A percentile compares a stretch with the other conserved stretches of the same genome.
These are phyloP conservation scores for Ochropacha duplaris DNA, from an alignment of 2,888 invertebrate species.

Conservation along the genomic window DNA sequence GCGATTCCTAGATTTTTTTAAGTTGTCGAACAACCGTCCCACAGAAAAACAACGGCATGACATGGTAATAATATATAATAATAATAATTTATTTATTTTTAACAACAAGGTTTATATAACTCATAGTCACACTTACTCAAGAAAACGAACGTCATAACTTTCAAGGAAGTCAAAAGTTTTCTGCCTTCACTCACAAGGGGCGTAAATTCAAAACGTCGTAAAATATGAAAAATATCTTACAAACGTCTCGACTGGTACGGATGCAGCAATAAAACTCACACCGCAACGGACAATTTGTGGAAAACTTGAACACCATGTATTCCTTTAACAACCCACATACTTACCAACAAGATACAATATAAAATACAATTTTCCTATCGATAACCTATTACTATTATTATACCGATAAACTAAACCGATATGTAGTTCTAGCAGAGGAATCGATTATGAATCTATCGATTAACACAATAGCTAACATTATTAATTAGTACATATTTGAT, in stretches of 20 bases:
- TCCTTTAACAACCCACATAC: constrained; percentile 11
- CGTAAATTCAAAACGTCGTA: constrained; percentile 76
- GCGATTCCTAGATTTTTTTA: too few relatives aligned
- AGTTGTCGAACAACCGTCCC: too few relatives aligned
- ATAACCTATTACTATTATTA: neutral
- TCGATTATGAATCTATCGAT: neutral
- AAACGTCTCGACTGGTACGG: constrained; percentile 38
- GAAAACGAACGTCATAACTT: constrained; percentile 22
- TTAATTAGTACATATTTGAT: neutral
- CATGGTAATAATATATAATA: too few relatives aligned
- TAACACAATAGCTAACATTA: neutral
- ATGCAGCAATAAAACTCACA: constrained; percentile 58
- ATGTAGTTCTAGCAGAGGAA: too few relatives aligned
- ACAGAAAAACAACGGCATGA: too few relatives aligned
- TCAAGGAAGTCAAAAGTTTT: constrained; percentile 40
- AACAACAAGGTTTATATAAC: too few relatives aligned
- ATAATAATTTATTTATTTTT: too few relatives aligned
- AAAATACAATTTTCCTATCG: neutral
- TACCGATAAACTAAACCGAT: neutral
- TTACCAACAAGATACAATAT: neutral
- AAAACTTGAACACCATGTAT: constrained; percentile 33
- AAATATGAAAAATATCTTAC: constrained; percentile 74
- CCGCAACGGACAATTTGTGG: constrained; percentile 43
- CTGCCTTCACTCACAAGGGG: constrained; percentile 47
- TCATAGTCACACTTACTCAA: constrained; percentile 7